These are phyloP conservation scores for Wiebesia pumilae DNA, from an alignment of 1,140 invertebrate species.

Conservation along the genomic window DNA sequence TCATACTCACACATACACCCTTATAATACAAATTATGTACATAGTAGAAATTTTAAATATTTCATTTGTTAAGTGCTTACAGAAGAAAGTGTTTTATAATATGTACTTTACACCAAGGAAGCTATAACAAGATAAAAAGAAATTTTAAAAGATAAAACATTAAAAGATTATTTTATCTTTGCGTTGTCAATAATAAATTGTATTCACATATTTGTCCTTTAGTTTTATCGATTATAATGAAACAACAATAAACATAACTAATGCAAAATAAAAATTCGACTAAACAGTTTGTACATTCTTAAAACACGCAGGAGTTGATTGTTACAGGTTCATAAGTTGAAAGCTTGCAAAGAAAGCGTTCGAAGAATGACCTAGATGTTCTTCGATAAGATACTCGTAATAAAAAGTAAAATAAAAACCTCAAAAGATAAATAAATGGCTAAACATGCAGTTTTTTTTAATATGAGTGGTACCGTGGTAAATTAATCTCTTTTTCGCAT, in stretches of 20 bases:
- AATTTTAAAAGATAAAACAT: too few species aligned
- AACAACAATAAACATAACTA: neutral
- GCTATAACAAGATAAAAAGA: too few species aligned
- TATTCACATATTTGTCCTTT: too few species aligned
- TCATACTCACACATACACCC: too few species aligned
- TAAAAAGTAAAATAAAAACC: slow-evolving; percentile 8
- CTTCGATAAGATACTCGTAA: slow-evolving; percentile 15
- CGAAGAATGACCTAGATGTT: slow-evolving; percentile 38
- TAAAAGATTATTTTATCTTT: too few species aligned
- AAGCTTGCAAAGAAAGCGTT: neutral
- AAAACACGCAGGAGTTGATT: slow-evolving; percentile 13
- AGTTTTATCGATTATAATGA: neutral
- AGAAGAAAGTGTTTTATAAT: too few species aligned
- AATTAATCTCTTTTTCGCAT: neutral
- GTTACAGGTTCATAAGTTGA: neutral
- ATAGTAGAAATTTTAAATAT: too few species aligned
- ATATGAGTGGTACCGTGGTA: neutral
- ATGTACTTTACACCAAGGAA: too few species aligned
- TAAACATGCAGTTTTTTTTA: slow-evolving; percentile 33
- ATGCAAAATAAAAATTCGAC: neutral
- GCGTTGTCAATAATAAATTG: too few species aligned
- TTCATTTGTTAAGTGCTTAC: too few species aligned
- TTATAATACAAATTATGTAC: too few species aligned
- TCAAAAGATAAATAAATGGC: slow-evolving; percentile 22
- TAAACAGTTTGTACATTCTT: neutral